A percentile compares a stretch with the other conserved stretches of the same genome.
Conservation (phyloP, 2,888 invertebrate species). For the Nephrotoma flavescens region DNA sequence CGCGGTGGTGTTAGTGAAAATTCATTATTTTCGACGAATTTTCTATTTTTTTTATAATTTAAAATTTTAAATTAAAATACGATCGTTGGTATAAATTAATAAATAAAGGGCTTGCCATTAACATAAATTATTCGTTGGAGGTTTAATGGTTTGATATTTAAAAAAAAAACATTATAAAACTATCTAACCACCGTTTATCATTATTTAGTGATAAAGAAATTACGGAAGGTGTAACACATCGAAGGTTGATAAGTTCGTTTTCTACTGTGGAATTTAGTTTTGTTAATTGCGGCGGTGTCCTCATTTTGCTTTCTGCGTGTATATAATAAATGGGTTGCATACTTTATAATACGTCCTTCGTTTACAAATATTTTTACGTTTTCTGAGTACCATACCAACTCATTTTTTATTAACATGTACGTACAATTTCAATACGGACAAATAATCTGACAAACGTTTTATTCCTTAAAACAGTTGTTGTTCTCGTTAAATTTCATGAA, state of each 20-base stretch:
- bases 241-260: not conserved
- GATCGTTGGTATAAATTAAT: not conserved
- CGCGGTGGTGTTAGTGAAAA: not conserved
- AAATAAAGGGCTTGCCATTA: not conserved
- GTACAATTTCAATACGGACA: too few species aligned
- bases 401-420: too few species aligned
- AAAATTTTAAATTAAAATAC: not conserved
- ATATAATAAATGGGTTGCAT: too few species aligned
- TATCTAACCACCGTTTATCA: not conserved
- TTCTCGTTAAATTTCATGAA: too few species aligned
- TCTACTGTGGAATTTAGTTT: not conserved
- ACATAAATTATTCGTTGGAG: not conserved
- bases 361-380: too few species aligned
- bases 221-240: not conserved
- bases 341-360: too few species aligned
- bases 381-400: too few species aligned
- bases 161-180: not conserved
- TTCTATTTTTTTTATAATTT: too few species aligned
- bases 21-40: not conserved
- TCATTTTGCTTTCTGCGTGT: not conserved
- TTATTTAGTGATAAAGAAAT: not conserved
- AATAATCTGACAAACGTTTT: too few species aligned
- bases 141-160: too few species aligned
- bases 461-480: too few species aligned
- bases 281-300: not conserved